Evolutionary conservation across 2,888 invertebrate species (phyloP).

Genomic region (Heteropelma amictum): DNA sequence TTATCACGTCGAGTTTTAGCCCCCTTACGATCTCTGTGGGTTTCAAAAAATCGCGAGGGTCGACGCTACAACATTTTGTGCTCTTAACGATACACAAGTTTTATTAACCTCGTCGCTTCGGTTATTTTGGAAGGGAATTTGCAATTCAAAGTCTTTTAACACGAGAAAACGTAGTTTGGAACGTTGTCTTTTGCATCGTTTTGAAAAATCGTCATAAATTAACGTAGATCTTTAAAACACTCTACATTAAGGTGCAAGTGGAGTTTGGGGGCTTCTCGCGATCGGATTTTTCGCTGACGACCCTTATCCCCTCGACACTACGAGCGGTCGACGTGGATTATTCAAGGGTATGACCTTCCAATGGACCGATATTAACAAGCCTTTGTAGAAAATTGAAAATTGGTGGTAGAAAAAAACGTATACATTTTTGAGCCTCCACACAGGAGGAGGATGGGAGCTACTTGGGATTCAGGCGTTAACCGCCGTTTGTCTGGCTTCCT

Average conservation of each 20-base stretch:
- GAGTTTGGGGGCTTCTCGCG: slow-evolving; percentile 87
- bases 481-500: slow-evolving; percentile 84
- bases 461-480: slow-evolving; percentile 90
- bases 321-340: slow-evolving; percentile 86
- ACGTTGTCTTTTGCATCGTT: background rate
- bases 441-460: slow-evolving; percentile 91
- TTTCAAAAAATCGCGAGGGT: too few species aligned
- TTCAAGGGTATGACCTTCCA: slow-evolving; percentile 82
- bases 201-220: background rate
- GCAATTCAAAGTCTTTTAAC: too few species aligned
- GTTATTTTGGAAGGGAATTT: too few species aligned
- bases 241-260: slow-evolving; percentile 75
- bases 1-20: too few species aligned
- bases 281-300: slow-evolving; percentile 94
- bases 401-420: background rate
- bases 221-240: background rate
- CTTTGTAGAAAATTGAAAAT: background rate
- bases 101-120: too few species aligned
- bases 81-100: too few species aligned
- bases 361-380: too few species aligned
- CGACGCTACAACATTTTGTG: too few species aligned
- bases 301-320: slow-evolving; percentile 89
- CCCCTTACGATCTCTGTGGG: too few species aligned
- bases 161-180: too few species aligned
- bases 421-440: background rate